Evolutionary conservation across 2,888 invertebrate species (phyloP), one percentile per base, ranked within the genome.

Genomic region (Cheilosia impressa): DNA sequence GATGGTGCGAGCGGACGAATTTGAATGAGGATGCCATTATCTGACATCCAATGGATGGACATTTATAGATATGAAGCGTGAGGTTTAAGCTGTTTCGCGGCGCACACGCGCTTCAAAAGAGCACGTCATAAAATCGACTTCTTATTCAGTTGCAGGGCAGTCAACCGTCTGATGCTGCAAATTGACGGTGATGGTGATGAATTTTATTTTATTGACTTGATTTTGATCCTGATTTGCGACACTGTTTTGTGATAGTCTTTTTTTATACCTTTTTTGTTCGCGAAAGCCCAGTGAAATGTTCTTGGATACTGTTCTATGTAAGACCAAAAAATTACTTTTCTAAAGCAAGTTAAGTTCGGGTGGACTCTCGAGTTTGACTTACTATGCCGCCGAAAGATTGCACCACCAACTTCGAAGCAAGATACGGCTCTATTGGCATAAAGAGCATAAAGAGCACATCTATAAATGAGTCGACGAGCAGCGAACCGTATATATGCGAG

Each of bases 11-110:
- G 50, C 34, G 17, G 38, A 52, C 55, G 68, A 55, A 83, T 83
- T 83, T 68, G 69, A 79, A 83, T 73, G 68, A 52, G 60, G 62
- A 78, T 58, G 52, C 63, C 45, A 75, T 78, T 69, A 52, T 41
- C 43, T 75, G 62, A 55, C 60, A 53, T 60, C 68, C 47, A 53
- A 41, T 72, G 62, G 66, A 68, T 62, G 41, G 66, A 43, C 60
- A n/a, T 58, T 55, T 50, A 52, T 22, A 22, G 24, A 47, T 27
- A 15, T 52, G 50, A 24, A 34, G n/a, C 15, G n/a, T 41, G 24
- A 43, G 31, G 31, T 31, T 31, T 7, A 31, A 31, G 43, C 43
- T 38, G 38, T 27, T 22, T 15, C 17, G 24, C 13, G 31, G 41
- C 31, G 34, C 19, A 57, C 71, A 62, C 53, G 31, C 66, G 45